These are phyloP conservation scores for Onthophagus sagittarius DNA, from an alignment of 2,888 invertebrate species.

Conservation along the genomic window DNA sequence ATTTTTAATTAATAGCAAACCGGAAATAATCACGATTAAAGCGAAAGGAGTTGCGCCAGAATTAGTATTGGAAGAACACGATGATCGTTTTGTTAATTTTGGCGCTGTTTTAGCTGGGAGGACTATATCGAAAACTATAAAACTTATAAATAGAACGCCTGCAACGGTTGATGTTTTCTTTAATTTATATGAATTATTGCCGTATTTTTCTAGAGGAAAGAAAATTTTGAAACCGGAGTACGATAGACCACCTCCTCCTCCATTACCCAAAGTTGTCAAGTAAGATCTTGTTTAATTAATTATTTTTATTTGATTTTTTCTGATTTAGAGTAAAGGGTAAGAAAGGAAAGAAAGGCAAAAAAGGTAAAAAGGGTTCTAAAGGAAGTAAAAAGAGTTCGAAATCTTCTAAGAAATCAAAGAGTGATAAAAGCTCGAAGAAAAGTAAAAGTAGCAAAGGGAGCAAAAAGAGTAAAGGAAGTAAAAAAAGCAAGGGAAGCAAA, in stretches of 20 bases:
- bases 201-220: constrained; percentile 32
- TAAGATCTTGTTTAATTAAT: not conserved
- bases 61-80: constrained; percentile 42
- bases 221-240: constrained; percentile 33
- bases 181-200: constrained; percentile 52
- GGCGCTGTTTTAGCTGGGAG: constrained; percentile 50
- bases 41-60: constrained; percentile 54
- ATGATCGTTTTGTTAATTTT: constrained; percentile 47
- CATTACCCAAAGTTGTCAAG: constrained; percentile 11
- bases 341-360: constrained; percentile 25
- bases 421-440: constrained; percentile 16
- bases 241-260: constrained; percentile 30
- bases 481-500: constrained; percentile 18
- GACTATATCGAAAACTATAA: constrained; percentile 51
- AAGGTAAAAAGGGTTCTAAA: constrained; percentile 21
- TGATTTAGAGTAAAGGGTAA: constrained; percentile 17
- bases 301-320: constrained; percentile 6
- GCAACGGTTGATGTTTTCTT: constrained; percentile 54
- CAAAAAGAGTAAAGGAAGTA: constrained; percentile 26
- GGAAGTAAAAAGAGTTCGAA: constrained; percentile 8
- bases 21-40: constrained; percentile 52
- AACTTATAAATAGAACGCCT: constrained; percentile 58
- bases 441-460: constrained; percentile 28
- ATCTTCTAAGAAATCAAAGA: not conserved
- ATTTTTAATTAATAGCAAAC: constrained; percentile 55